These are phyloP conservation scores for Catostomus latipinnis DNA, from an alignment of 2,797 vertebrate species.

Conservation along the genomic window DNA sequence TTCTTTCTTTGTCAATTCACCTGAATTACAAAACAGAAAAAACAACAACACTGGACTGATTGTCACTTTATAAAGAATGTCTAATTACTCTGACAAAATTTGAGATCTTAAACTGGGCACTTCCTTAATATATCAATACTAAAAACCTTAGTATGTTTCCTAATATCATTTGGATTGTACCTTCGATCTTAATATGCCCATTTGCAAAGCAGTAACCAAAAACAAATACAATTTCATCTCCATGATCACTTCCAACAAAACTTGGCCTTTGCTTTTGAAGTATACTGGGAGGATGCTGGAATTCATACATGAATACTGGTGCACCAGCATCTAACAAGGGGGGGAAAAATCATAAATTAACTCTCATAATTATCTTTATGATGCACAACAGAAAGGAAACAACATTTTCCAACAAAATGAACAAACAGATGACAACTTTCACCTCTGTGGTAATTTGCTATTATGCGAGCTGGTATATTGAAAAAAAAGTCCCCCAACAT, in stretches of 20 bases:
- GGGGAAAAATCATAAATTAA: background rate
- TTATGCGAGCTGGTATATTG: constrained; percentile 70
- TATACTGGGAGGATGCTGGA: constrained; percentile 68
- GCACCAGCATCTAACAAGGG: constrained; percentile 69
- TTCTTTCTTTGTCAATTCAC: constrained; percentile 73
- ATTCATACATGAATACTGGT: constrained; percentile 79
- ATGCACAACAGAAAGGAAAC: background rate
- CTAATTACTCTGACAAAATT: too few species aligned
- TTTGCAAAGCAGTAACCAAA: constrained; percentile 70
- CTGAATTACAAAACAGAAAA: constrained; percentile 41
- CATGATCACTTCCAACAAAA: constrained; percentile 78
- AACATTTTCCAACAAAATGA: background rate
- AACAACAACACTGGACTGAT: background rate
- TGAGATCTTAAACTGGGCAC: background rate
- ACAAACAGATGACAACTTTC: constrained; percentile 37
- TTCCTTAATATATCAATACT: background rate
- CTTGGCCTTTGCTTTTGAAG: constrained; percentile 58
- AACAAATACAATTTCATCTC: constrained; percentile 74
- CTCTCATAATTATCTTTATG: background rate
- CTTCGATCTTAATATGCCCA: constrained; percentile 22
- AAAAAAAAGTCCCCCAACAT: constrained; percentile 76
- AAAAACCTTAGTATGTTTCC: background rate
- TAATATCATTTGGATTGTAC: constrained; percentile 26
- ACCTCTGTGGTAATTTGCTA: constrained; percentile 84
- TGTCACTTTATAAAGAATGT: too few species aligned